phyloP scores from a whole-genome alignment of 1,140 invertebrate genomes.

The Aleiodes sp. region DNA sequence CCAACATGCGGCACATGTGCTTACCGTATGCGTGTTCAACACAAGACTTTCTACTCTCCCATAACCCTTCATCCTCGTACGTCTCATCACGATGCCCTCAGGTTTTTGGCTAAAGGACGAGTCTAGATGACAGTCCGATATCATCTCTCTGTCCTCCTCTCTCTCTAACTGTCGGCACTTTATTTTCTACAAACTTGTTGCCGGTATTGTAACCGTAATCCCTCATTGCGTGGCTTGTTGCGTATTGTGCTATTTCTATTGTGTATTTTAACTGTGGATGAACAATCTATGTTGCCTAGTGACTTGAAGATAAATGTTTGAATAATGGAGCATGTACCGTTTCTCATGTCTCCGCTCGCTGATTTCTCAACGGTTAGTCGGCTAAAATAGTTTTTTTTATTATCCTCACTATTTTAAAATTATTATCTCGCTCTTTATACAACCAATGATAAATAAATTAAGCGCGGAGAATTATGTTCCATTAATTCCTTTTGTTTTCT shows the following conservation, averaged over 20 bases:
- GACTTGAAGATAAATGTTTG: background rate
- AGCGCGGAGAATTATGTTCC: too few species aligned
- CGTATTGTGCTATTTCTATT: background rate
- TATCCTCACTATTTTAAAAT: too few species aligned
- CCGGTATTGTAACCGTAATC: background rate
- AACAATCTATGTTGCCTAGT: background rate
- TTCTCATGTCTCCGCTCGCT: background rate
- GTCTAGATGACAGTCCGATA: conserved; percentile 10
- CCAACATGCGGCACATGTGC: conserved; percentile 44
- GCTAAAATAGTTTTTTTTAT: too few species aligned
- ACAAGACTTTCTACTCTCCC: conserved; percentile 1
- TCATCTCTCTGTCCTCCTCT: background rate
- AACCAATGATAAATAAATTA: too few species aligned
- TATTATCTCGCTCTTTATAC: too few species aligned
- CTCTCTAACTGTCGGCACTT: background rate
- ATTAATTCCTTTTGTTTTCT: too few species aligned
- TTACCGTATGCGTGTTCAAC: conserved; percentile 39
- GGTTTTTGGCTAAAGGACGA: conserved; percentile 12
- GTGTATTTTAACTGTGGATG: background rate
- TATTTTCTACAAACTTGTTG: background rate
- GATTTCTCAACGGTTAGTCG: too few species aligned
- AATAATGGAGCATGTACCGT: background rate
- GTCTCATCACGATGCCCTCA: background rate
- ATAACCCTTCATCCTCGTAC: background rate
- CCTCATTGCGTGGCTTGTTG: conserved; percentile 3